Conservation (phyloP, 2,888 invertebrate species). For the Tetanocera ferruginea region DNA sequence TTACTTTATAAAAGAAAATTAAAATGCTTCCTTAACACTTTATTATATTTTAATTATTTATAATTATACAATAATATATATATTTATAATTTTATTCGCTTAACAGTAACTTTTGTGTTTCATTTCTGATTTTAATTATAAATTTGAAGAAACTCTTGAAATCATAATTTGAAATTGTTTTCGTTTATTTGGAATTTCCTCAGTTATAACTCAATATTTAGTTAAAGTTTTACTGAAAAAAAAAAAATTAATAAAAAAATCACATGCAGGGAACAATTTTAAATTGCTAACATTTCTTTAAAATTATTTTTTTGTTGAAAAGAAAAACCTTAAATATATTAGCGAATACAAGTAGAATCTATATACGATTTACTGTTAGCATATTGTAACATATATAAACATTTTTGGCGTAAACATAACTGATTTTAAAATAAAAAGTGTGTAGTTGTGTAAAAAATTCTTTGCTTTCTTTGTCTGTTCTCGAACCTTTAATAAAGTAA, state of each 20-base stretch:
- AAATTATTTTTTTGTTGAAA: conserved; percentile 1
- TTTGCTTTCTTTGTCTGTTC: background rate
- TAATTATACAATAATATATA: conserved; percentile 18
- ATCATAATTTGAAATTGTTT: background rate
- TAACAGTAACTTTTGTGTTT: conserved; percentile 23
- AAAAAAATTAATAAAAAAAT: too few species aligned
- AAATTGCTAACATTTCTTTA: conserved; percentile 34
- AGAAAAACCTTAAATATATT: background rate
- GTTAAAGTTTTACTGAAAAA: background rate
- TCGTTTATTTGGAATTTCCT: background rate
- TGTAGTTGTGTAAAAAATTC: conserved; percentile 21
- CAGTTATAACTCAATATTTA: background rate
- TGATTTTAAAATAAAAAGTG: conserved; percentile 28
- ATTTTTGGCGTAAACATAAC: conserved; percentile 16
- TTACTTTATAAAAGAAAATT: conserved; percentile 21
- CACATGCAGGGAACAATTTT: conserved; percentile 43
- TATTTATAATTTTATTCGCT: conserved; percentile 26
- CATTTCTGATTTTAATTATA: background rate
- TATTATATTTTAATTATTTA: conserved; percentile 29
- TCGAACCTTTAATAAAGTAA: background rate
- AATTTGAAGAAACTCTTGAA: background rate
- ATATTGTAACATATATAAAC: conserved; percentile 25
- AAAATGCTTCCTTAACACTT: conserved; percentile 32
- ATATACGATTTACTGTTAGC: conserved; percentile 25
- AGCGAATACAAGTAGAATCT: conserved; percentile 21